A percentile compares a stretch with the other conserved stretches of the same genome.
Conservation (phyloP, 2,888 invertebrate genomes). For the Cyrtodaria siliqua region DNA sequence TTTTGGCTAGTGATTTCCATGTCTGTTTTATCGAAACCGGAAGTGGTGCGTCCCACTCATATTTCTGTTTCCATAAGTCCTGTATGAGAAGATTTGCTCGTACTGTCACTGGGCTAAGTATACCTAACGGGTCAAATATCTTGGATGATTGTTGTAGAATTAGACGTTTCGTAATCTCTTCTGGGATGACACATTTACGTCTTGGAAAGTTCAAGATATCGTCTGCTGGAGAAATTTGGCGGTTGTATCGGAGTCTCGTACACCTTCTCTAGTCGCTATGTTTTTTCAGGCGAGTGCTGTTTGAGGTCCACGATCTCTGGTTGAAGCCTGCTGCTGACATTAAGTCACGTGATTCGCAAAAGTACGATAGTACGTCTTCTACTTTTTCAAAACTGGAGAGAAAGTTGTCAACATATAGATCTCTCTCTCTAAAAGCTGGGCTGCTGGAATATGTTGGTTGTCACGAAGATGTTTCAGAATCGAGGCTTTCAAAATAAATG, state of each 20-base stretch:
- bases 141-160: slow-evolving; percentile 6
- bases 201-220: slow-evolving; percentile 12
- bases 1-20: neutral
- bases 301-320: slow-evolving; percentile 44
- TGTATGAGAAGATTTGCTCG: neutral
- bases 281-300: slow-evolving; percentile 2
- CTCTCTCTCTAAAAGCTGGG: no score
- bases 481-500: slow-evolving; percentile 45
- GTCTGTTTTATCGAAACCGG: no score
- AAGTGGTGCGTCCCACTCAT: slow-evolving; percentile 11
- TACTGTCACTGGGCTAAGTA: neutral
- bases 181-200: no score
- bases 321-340: slow-evolving; percentile 25
- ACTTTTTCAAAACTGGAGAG: slow-evolving; percentile 32
- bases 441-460: neutral
- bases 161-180: no score
- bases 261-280: slow-evolving; percentile 16
- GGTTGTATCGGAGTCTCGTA: slow-evolving; percentile 7
- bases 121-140: no score
- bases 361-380: slow-evolving; percentile 13
- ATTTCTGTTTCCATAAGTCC: neutral
- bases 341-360: slow-evolving; percentile 2
- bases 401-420: slow-evolving; percentile 52
- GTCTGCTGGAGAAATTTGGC: slow-evolving; percentile 22
- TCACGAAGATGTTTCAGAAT: slow-evolving; percentile 27